Evolutionary conservation across 2,888 invertebrate genomes (phyloP).

Genomic region (Caradrina clavipalpis): DNA sequence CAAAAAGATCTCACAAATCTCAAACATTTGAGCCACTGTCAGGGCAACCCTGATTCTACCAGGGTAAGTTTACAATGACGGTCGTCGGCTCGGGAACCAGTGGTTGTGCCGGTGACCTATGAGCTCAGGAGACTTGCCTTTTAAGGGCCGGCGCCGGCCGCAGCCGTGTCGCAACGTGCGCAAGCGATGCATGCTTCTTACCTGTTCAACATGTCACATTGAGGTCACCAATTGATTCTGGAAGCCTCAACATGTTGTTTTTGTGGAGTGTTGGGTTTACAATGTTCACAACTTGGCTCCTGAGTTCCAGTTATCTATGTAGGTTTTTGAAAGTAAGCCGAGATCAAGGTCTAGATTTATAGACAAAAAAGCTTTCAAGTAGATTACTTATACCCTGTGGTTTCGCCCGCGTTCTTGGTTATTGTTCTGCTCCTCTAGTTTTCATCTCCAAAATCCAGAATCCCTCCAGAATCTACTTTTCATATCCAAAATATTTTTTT

Average conservation of each 20-base stretch:
- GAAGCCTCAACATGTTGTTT: conserved; percentile 42
- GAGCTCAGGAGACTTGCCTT: conserved; percentile 83
- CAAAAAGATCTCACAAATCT: neutral
- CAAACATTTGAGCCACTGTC: neutral
- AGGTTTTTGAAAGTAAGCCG: neutral
- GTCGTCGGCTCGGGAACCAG: conserved; percentile 61
- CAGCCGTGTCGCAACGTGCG: conserved; percentile 74
- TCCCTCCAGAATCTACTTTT: too few species aligned
- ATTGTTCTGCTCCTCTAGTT: too few species aligned
- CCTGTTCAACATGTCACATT: conserved; percentile 61
- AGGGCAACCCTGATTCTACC: conserved; percentile 46
- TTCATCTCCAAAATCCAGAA: too few species aligned
- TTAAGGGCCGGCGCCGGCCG: conserved; percentile 85
- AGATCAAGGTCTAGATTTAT: neutral
- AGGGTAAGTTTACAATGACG: conserved; percentile 52
- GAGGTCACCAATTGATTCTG: conserved; percentile 65
- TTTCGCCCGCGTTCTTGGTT: too few species aligned
- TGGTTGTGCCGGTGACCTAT: conserved; percentile 82
- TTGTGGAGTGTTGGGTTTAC: conserved; percentile 8
- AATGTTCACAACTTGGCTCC: neutral
- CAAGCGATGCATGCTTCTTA: conserved; percentile 62
- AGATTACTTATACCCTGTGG: too few species aligned
- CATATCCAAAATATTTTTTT: too few species aligned
- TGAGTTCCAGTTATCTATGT: neutral
- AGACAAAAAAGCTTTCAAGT: too few species aligned